Conservation (phyloP, 1,140 invertebrate genomes). For the Diabrotica virgifera region DNA sequence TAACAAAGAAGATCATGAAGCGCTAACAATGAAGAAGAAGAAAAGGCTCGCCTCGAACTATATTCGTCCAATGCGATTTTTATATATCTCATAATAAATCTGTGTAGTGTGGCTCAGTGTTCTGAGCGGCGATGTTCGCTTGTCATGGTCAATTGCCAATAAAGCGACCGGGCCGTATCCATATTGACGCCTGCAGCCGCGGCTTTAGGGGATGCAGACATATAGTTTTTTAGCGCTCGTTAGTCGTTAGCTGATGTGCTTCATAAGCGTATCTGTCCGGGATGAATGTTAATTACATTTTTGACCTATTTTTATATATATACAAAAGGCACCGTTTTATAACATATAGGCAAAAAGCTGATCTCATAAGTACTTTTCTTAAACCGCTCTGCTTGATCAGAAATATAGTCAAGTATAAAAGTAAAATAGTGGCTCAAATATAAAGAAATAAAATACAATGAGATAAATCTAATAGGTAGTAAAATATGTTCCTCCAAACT, state of each 20-base stretch:
- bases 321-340: no score
- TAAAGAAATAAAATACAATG: no score
- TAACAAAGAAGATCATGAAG: conserved; percentile 8
- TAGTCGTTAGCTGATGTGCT: background rate
- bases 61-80: conserved; percentile 13
- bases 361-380: no score
- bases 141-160: conserved; percentile 21
- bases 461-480: no score
- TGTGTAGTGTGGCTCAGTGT: background rate
- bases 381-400: no score
- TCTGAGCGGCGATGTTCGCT: conserved; percentile 7
- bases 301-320: no score
- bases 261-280: background rate
- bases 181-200: conserved; percentile 9
- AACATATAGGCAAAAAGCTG: background rate
- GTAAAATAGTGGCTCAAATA: no score
- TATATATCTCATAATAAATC: conserved; percentile 20
- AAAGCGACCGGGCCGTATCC: conserved; percentile 16
- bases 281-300: background rate
- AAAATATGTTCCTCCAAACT: no score
- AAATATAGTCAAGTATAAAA: no score
- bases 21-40: conserved; percentile 14
- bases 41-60: conserved; percentile 9
- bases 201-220: conserved; percentile 11
- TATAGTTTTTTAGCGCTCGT: conserved; percentile 10